Evolutionary conservation across 2,888 invertebrate genomes (phyloP).

Genomic region (Papilio demoleus): DNA sequence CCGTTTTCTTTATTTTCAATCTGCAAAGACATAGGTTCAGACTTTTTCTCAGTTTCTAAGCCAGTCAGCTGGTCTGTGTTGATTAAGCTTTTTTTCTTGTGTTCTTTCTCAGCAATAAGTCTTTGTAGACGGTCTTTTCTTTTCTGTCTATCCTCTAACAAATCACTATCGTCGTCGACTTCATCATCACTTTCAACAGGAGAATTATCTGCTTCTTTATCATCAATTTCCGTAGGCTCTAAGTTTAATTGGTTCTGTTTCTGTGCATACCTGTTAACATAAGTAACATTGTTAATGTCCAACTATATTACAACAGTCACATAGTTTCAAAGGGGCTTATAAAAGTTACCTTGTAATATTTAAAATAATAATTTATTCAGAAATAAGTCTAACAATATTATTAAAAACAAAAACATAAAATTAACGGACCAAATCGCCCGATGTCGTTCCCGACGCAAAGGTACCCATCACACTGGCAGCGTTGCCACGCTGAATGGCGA

Average conservation of each 20-base stretch:
- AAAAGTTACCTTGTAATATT: too few relatives aligned
- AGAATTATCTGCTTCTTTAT: constrained; percentile 77
- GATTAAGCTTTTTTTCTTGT: constrained; percentile 45
- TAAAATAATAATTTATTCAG: too few relatives aligned
- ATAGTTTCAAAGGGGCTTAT: too few relatives aligned
- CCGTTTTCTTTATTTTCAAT: constrained; percentile 1
- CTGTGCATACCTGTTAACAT: constrained; percentile 69
- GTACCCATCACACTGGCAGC: too few relatives aligned
- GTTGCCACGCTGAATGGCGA: too few relatives aligned
- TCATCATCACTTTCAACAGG: constrained; percentile 73
- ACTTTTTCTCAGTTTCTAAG: constrained; percentile 33
- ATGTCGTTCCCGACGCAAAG: too few relatives aligned
- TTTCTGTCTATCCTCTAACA: constrained; percentile 63
- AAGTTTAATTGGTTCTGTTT: constrained; percentile 71
- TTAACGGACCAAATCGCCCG: too few relatives aligned
- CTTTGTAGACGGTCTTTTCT: constrained; percentile 69
- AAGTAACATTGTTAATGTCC: not conserved
- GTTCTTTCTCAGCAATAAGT: constrained; percentile 62
- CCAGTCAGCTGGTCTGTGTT: constrained; percentile 43
- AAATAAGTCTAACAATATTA: too few relatives aligned
- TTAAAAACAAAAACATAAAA: too few relatives aligned
- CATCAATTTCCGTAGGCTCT: constrained; percentile 72
- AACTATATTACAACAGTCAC: not conserved
- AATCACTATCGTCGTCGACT: constrained; percentile 52
- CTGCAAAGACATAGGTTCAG: not conserved